Evolutionary conservation across 2,888 invertebrate species (phyloP).

Genomic region (Eretmocerus hayati): DNA sequence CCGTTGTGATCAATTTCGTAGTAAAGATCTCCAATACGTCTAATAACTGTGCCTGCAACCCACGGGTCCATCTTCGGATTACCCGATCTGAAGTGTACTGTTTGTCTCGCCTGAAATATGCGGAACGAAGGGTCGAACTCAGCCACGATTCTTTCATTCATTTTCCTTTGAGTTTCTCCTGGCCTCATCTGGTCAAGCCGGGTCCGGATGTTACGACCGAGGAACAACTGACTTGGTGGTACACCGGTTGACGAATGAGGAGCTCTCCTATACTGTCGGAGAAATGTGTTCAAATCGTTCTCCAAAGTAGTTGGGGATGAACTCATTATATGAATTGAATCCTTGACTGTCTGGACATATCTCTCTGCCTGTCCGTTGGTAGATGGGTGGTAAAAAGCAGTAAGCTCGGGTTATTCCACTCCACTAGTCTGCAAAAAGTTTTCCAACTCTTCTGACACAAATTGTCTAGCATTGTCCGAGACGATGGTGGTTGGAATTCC

Average conservation of each 20-base stretch:
- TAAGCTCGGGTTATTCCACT: conserved; percentile 11
- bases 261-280: conserved; percentile 15
- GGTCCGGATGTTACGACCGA: conserved; percentile 22
- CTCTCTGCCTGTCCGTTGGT: background rate
- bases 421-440: conserved; percentile 8
- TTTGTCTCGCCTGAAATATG: conserved; percentile 4
- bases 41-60: conserved; percentile 5
- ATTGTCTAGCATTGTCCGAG: conserved; percentile 19
- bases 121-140: conserved; percentile 5
- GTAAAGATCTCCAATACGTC: conserved; percentile 13
- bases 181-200: conserved; percentile 21
- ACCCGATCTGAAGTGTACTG: conserved; percentile 13
- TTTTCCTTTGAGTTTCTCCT: background rate
- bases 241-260: conserved; percentile 22
- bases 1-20: conserved; percentile 7
- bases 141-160: conserved; percentile 1
- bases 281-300: conserved; percentile 10
- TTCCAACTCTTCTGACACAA: conserved; percentile 18
- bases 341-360: conserved; percentile 10
- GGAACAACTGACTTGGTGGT: conserved; percentile 25
- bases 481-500: conserved; percentile 19
- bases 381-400: background rate
- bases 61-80: conserved; percentile 17
- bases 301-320: conserved; percentile 2
- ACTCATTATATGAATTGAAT: conserved; percentile 7